These are phyloP conservation scores for Cercopithecus hamlyni DNA, from an alignment of 2,797 vertebrate genomes.

Conservation along the genomic window DNA sequence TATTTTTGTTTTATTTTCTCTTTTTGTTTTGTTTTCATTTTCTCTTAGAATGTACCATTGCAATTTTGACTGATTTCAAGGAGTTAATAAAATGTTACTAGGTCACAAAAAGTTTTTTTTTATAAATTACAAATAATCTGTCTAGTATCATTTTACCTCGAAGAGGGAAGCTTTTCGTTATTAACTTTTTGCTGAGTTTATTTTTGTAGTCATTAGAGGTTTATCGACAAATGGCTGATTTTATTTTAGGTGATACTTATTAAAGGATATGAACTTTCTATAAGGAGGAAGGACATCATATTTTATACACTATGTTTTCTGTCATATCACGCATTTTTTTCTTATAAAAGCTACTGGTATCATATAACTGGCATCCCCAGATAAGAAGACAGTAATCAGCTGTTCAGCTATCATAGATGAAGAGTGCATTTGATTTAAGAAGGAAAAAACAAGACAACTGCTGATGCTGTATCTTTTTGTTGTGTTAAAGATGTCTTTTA, in stretches of 20 bases:
- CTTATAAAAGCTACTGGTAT: background rate
- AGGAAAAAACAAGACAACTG: background rate
- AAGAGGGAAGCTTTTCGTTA: slow-evolving; percentile 13
- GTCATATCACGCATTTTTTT: background rate
- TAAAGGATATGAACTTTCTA: slow-evolving; percentile 42
- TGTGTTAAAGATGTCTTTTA: slow-evolving; percentile 23
- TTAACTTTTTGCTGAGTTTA: slow-evolving; percentile 42
- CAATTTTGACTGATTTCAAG: slow-evolving; percentile 47
- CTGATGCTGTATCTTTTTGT: background rate
- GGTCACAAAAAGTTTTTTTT: slow-evolving; percentile 46
- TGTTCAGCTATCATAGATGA: slow-evolving; percentile 1
- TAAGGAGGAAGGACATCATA: slow-evolving; percentile 15
- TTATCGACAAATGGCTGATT: slow-evolving; percentile 57
- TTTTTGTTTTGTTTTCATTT: slow-evolving; percentile 64
- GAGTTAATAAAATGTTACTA: slow-evolving; percentile 27
- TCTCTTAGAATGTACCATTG: slow-evolving; percentile 24
- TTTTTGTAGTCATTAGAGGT: slow-evolving; percentile 30
- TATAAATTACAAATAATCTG: slow-evolving; percentile 19
- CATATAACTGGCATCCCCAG: background rate
- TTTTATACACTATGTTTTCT: slow-evolving; percentile 48
- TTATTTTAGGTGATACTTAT: slow-evolving; percentile 53
- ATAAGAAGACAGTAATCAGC: slow-evolving; percentile 6
- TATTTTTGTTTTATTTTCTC: slow-evolving; percentile 70
- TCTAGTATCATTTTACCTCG: slow-evolving; percentile 31
- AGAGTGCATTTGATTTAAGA: background rate